Base-by-base conservation (phyloP, 1,140 invertebrate species). In the Venturia canescens region DNA sequence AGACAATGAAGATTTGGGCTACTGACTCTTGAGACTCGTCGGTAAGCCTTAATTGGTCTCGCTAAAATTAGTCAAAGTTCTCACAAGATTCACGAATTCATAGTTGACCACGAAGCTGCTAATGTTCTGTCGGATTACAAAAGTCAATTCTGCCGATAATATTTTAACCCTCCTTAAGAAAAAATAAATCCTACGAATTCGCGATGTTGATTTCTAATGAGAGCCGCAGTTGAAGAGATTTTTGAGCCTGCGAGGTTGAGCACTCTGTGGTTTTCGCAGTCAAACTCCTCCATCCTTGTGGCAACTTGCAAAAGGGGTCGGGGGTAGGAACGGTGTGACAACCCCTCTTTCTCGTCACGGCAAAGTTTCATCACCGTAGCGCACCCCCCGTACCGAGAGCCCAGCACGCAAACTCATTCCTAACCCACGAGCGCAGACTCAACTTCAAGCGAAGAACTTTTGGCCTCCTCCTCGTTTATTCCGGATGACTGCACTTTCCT, bases 401-500 rank as follows among this genome's bases (percentile, higher is more conserved):
- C 15, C 75, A 77, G 71, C 53, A 91, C 88, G 89, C 89, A 89
- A 91, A 91, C 91, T 91, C 90, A 89, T 91, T 91, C 87, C 84
- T 87, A 87, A 86, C 88, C 87, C 88, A 83, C 83, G 81, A 80
- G 29, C 83, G 7, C 72, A 60, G 53, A 82, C 86, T 87, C 86
- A 90, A 91, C 90, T 91, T 91, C 88, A 88, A 90, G 89, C 90
- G 38, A 88, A 90, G 89, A 91, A 91, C 90, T 91, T 91, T 89
- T 84, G 87, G 86, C 90, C 88, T 91, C 88, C 89, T 90, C 86
- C 91, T 91, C 90, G 90, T 92, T 92, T 91, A 92, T 91, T 91
- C 90, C 89, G 89, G 91, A 85, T 90, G 90, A 92, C 90, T 92
- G 91, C 90, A 91, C 88, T 89, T 91, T 91, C 90, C 89, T 88